Evolutionary conservation across 1,140 invertebrate species (phyloP), one percentile per base, ranked within the genome.

Genomic region (Dendroctonus ponderosae): DNA sequence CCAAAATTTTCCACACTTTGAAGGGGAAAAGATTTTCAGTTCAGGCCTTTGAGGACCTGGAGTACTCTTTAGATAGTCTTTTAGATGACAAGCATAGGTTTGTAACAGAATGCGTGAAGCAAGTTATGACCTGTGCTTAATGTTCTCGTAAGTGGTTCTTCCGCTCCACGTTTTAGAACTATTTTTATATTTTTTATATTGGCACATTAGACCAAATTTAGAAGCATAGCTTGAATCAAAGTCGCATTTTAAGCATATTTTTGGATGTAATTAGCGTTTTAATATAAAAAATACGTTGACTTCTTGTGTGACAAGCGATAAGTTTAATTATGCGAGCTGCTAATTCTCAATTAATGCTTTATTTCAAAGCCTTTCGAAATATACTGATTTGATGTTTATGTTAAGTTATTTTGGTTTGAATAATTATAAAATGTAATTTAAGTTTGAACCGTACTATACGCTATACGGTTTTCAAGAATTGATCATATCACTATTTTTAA

Each of bases 1-100:
- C 71, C 50, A 72, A 75, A 57, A 72, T 78, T 9, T 69, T 77
- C 42, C 73, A 73, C 8, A 73, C 60, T 48, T 56, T 78, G 7
- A 75, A 74, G 67, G 76, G 75, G 37, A 72, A 74, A 7, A 73
- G 68, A 66, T 78, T 78, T 62, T 72, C 76, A 6, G 71, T 72
- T 59, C 74, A 76, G 48, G 69, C 74, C 7, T 51, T 78, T 26
- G 63, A 74, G 43, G 71, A 70, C 37, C 59, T 78, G 11, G 74
- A 78, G 58, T 46, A 53, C 14, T 72, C 71, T 44, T 48, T 78
- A 8, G 68, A 66, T 43, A 61, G 58, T 39, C 68, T 72, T 46
- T 67, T 69, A n/a, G 70, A 72, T 42, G 75, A 75, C 41, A 72
- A 73, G 66, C 70, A 75, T 48, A 76, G 72, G 62, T 76, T 76